These are phyloP conservation scores for Celastrina argiolus DNA, from an alignment of 2,888 invertebrate species.

Conservation along the genomic window DNA sequence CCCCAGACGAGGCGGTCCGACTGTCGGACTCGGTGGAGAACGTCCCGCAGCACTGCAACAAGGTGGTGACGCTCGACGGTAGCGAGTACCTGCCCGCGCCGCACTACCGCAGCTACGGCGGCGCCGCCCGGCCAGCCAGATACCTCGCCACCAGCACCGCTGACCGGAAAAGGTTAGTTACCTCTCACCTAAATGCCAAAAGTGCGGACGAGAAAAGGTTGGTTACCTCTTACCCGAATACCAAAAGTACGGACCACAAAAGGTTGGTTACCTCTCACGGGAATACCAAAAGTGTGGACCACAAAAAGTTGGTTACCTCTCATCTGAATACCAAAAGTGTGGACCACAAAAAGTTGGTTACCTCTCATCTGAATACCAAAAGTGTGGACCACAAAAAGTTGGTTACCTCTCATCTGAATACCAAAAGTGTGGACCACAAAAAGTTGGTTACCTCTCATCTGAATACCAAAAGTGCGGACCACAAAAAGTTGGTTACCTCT, in stretches of 20 bases:
- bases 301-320: no score
- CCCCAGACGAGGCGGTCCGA: conserved; percentile 79
- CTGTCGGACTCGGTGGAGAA: conserved; percentile 80
- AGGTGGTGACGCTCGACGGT: conserved; percentile 81
- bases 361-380: no score
- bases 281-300: no score
- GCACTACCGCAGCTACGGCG: conserved; percentile 85
- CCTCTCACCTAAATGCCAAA: not conserved
- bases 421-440: not conserved
- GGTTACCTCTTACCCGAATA: not conserved
- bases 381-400: conserved; percentile 81
- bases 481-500: not conserved
- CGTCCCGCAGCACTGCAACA: conserved; percentile 83
- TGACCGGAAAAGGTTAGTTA: conserved; percentile 76
- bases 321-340: no score
- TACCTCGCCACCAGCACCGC: conserved; percentile 81
- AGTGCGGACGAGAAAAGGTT: not conserved
- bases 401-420: not conserved
- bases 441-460: not conserved
- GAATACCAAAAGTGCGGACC: not conserved
- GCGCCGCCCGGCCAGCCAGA: conserved; percentile 73
- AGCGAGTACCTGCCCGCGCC: conserved; percentile 87
- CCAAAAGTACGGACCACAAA: not conserved
- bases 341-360: no score
- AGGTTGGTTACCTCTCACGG: not conserved